Conservation (phyloP, 2,888 invertebrate genomes). For the Linnaemya vulpina region DNA sequence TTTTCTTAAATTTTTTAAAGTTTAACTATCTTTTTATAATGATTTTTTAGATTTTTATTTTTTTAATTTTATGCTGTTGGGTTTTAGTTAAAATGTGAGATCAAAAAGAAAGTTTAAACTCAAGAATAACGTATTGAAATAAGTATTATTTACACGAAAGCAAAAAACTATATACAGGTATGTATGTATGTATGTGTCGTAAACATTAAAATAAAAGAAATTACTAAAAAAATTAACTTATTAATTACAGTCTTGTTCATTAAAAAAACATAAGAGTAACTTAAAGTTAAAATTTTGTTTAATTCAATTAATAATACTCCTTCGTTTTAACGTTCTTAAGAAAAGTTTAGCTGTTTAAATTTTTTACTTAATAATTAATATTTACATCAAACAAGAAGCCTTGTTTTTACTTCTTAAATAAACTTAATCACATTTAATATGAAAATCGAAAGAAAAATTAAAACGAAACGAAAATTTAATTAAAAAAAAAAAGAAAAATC, state of each 20-base stretch:
- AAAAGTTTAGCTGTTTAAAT: constrained; percentile 27
- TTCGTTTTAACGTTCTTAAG: constrained; percentile 46
- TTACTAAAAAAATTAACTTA: constrained; percentile 69
- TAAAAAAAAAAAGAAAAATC: constrained; percentile 38
- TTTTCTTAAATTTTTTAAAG: constrained; percentile 48
- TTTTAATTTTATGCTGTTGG: constrained; percentile 49
- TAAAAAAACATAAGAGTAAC: constrained; percentile 45
- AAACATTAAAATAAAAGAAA: constrained; percentile 70
- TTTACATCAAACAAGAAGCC: constrained; percentile 57
- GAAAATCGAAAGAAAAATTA: constrained; percentile 15
- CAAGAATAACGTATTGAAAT: constrained; percentile 60
- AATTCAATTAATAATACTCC: constrained; percentile 68
- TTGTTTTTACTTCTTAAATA: constrained; percentile 11
- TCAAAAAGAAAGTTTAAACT: constrained; percentile 80
- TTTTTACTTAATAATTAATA: constrained; percentile 22
- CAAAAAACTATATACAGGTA: constrained; percentile 49
- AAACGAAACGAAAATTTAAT: constrained; percentile 10
- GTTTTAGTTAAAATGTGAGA: constrained; percentile 73
- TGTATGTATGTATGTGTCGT: constrained; percentile 66
- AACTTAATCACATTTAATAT: constrained; percentile 67
- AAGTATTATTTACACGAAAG: constrained; percentile 55
- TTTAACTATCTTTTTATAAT: constrained; percentile 69
- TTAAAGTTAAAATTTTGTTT: constrained; percentile 30
- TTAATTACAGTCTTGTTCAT: constrained; percentile 68
- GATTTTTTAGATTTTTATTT: constrained; percentile 31